A percentile compares a stretch with the other conserved stretches of the same genome.
These are phyloP conservation scores for Tetranychus cinnabarinus DNA, from an alignment of 1,140 invertebrate species.

Conservation along the genomic window DNA sequence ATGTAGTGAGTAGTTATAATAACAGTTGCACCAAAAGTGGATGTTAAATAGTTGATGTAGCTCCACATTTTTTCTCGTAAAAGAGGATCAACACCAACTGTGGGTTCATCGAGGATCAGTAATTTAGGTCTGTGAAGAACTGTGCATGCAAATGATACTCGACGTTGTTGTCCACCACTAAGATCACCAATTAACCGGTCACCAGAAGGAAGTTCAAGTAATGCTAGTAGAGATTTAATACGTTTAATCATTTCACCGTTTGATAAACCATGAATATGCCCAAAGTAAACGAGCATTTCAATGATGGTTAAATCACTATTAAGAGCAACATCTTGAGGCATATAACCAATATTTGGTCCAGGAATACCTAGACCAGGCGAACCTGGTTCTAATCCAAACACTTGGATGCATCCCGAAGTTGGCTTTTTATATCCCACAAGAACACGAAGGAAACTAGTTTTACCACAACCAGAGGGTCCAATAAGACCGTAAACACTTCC, in stretches of 20 bases:
- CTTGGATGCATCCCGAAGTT: constrained; percentile 17
- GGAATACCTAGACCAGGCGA: constrained; percentile 16
- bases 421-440: constrained; percentile 19
- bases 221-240: constrained; percentile 40
- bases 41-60: constrained; percentile 6
- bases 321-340: constrained; percentile 10
- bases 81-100: constrained; percentile 24
- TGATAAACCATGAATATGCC: constrained; percentile 75
- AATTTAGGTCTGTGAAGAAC: constrained; percentile 76
- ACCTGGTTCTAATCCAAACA: constrained; percentile 20
- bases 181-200: neutral
- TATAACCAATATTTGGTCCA: constrained; percentile 13
- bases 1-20: neutral
- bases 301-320: constrained; percentile 51
- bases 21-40: constrained; percentile 29
- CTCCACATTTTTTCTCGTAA: constrained; percentile 14
- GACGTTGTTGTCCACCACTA: constrained; percentile 65
- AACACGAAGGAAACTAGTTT: constrained; percentile 14
- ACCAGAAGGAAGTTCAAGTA: constrained; percentile 3
- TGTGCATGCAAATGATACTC: constrained; percentile 74
- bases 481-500: constrained; percentile 13
- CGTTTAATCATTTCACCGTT: constrained; percentile 26
- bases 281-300: constrained; percentile 84
- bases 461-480: constrained; percentile 16
- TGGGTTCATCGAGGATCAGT: constrained; percentile 44